phyloP scores from a whole-genome alignment of 53 echinoderm and acorn worm species.

The Actinopyga echinites region DNA sequence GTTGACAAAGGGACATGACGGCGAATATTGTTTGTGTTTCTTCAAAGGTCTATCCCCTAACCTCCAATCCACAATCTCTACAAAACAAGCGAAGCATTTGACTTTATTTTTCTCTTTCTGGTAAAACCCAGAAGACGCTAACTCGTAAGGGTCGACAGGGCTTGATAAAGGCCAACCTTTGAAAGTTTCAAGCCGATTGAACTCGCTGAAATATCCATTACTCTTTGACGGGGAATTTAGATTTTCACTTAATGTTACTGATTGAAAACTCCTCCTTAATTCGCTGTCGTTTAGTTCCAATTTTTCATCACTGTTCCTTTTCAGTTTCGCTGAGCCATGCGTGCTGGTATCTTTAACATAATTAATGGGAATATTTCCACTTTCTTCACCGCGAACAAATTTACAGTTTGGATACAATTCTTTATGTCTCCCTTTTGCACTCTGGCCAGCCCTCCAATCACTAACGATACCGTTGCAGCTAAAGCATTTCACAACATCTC shows the following conservation, averaged over 20 bases:
- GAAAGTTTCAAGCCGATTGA: neutral
- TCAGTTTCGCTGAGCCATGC: neutral
- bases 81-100: conserved; percentile 26
- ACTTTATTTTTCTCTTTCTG: neutral
- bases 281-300: neutral
- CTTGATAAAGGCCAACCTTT: conserved; percentile 2
- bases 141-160: neutral
- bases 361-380: neutral
- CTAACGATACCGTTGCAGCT: neutral
- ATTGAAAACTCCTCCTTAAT: neutral
- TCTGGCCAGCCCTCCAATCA: neutral
- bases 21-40: conserved; percentile 11
- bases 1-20: conserved; percentile 7
- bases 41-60: neutral
- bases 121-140: conserved; percentile 8
- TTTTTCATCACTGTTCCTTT: neutral
- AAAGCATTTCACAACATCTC: conserved; percentile 7
- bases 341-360: neutral
- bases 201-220: neutral
- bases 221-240: neutral
- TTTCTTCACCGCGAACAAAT: conserved; percentile 3
- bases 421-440: conserved; percentile 11
- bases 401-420: neutral
- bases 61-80: neutral
- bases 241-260: neutral